Conservation (phyloP, 2,113 vertebrate genomes). For the Mustelus asterias region DNA sequence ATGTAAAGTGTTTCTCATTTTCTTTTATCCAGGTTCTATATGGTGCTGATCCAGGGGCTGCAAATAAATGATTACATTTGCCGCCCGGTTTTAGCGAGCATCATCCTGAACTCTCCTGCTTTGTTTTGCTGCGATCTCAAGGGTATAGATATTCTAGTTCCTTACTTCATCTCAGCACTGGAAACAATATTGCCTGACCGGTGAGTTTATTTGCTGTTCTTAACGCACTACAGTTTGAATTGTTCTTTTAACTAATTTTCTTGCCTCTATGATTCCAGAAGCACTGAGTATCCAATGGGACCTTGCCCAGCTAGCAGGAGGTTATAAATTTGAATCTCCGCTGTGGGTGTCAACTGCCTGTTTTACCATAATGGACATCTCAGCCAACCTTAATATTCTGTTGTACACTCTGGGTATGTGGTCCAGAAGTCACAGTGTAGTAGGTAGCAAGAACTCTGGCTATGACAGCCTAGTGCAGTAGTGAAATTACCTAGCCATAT, state of each 20-base stretch:
- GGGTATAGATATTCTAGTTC: conserved; percentile 88
- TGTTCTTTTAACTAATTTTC: background rate
- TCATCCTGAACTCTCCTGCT: conserved; percentile 89
- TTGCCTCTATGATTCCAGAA: background rate
- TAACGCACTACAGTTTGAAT: background rate
- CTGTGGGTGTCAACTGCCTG: background rate
- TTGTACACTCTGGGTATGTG: background rate
- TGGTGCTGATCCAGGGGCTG: conserved; percentile 95
- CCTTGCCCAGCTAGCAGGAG: background rate
- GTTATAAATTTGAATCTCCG: background rate
- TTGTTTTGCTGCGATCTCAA: conserved; percentile 95
- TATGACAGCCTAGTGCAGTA: background rate
- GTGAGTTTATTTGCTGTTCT: conserved; percentile 51
- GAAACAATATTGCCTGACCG: conserved; percentile 94
- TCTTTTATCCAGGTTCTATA: conserved; percentile 84
- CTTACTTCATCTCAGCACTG: conserved; percentile 92
- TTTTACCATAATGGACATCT: background rate
- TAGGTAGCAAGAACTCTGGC: background rate
- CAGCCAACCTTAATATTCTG: background rate
- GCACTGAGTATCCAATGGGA: background rate
- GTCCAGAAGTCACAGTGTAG: no score
- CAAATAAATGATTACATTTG: conserved; percentile 92
- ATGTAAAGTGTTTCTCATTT: conserved; percentile 44
- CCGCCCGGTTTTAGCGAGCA: conserved; percentile 84
- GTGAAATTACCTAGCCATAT: background rate